Base-by-base conservation (phyloP, 2,113 vertebrate genomes). In the Ivindomyrus marchei region DNA sequence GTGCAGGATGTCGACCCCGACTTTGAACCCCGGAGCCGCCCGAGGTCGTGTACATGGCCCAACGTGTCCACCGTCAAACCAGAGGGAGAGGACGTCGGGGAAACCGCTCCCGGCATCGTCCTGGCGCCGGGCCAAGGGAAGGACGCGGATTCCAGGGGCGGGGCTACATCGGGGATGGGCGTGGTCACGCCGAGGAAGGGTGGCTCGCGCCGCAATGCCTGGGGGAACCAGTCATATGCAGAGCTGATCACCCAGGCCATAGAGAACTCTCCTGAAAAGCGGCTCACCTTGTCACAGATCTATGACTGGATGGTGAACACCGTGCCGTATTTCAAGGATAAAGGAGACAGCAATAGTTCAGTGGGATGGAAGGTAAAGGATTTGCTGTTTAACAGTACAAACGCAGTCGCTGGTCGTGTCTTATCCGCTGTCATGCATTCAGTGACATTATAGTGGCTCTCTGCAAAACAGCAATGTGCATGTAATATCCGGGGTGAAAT, bases 171-270 rank as follows among this genome's bases (percentile, higher is more conserved):
- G 90, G 89, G 92, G 92, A 86, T 52, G 88, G 92, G 93, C 88
- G 90, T 90, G 9, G 90, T 91, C 92, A 91, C 92, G 19, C 92
- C 93, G 90, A 91, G 92, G 91, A 94, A 94, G 93, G 95, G 95
- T 90, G 95, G 94, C 83, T 95, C 96, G 45, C 93, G 95, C 84
- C 95, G 94, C 87, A 96, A 97, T 50, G 94, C 95, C 56, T 96
- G 96, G 96, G 96, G 95, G 90, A 95, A 92, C 74, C 93, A 94
- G 93, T 95, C 95, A 80, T 94, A 94, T 89, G 95, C 96, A 88
- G 96, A 96, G 91, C 94, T 96, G 24, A 97, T 96, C 94, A 96
- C 94, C 95, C 95, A 97, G 92, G 96, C 94, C 89, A 97, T 96
- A 88, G 95, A 96, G 93, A 96, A 94, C 92, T 93, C 94, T 39